Base-by-base conservation (phyloP, 2,113 vertebrate genomes). In the Calidris pugnax region DNA sequence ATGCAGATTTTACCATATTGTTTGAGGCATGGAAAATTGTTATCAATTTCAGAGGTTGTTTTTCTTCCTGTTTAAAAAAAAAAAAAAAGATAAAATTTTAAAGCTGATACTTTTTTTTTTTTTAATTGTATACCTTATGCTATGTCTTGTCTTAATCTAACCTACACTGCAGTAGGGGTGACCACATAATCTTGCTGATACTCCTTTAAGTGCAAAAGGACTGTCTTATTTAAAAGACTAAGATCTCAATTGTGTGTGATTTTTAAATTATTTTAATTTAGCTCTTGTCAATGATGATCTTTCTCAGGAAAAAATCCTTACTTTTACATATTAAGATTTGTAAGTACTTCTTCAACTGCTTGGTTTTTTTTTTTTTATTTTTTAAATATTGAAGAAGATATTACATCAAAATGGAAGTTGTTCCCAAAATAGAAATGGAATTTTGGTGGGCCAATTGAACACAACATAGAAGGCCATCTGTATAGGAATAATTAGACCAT, bases 341-440 rank as follows among this genome's bases (percentile, higher is more conserved):
- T 15, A 82, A 71, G 21, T 63, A 62, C 6, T 69, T 69, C 26
- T 21, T 68, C 14, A 37, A 35, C 15, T 28, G 10, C 27, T 59
- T n/a, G 21, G 9, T 27, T 59, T 45, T 2, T 1, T 45, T 2
- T 1, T 0, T 0, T 23, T 60, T 67, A 32, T 33, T n/a, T 24
- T 59, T 59, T 17, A 55, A 37, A 80, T 48, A 32, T 60, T 84
- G 35, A 64, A 66, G 19, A 68, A 68, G 11, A n/a, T 47, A 60
- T 15, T 84, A 48, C 64, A 51, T 90, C 28, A 74, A 91, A 93
- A 41, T 59, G 7, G 23, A 88, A 76, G 64, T 72, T 35, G 3
- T 53, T 84, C 30, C 57, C 32, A 68, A 78, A 92, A 69, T 32
- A 55, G n/a, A 78, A 84, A 64, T 26, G 57, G 9, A 86, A 56